Evolutionary conservation across 2,888 invertebrate genomes (phyloP).

Genomic region (Laothoe populi): DNA sequence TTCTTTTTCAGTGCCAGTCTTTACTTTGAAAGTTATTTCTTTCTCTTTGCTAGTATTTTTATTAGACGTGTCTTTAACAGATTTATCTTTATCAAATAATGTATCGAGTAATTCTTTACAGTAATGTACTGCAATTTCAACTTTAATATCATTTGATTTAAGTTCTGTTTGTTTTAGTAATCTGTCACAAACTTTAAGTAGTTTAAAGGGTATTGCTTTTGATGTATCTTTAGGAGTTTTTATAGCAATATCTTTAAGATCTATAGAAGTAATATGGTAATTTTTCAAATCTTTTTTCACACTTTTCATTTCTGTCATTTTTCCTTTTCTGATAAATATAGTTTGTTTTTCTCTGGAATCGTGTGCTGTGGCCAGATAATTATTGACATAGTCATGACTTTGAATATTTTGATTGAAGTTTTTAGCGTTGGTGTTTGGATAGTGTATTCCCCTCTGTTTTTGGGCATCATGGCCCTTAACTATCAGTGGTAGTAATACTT

Average conservation of each 20-base stretch:
- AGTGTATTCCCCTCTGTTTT: background rate
- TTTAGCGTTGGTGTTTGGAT: background rate
- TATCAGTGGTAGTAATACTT: background rate
- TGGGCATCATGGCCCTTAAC: background rate
- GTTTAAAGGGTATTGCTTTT: background rate
- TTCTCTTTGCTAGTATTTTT: no score
- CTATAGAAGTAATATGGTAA: no score
- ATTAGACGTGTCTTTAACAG: background rate
- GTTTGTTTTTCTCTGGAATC: background rate
- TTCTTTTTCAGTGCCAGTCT: background rate
- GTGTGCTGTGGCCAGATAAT: background rate
- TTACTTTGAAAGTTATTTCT: background rate
- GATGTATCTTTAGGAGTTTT: background rate
- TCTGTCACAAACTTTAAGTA: background rate
- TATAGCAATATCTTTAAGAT: background rate
- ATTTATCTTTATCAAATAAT: background rate
- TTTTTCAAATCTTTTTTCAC: slow-evolving; percentile 11
- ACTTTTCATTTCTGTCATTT: background rate
- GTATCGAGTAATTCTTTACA: slow-evolving; percentile 9
- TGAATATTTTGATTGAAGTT: background rate
- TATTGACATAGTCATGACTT: background rate
- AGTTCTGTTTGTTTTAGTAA: background rate
- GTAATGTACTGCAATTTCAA: slow-evolving; percentile 8
- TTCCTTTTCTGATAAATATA: background rate
- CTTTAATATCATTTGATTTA: background rate